Evolutionary conservation across 2,797 vertebrate genomes (phyloP).

Genomic region (Enoplosus armatus): DNA sequence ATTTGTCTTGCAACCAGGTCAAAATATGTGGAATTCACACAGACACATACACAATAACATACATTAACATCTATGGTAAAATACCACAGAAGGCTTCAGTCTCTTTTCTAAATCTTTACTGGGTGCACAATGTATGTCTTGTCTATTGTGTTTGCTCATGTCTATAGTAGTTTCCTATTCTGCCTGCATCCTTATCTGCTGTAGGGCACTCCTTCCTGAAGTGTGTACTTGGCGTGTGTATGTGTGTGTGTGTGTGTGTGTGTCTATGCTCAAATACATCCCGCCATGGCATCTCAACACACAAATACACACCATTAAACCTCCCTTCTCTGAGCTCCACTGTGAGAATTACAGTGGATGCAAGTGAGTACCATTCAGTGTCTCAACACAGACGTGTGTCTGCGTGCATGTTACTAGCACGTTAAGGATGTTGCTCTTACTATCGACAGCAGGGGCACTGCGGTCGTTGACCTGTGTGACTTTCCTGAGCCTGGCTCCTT

Average conservation of each 20-base stretch:
- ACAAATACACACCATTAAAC: background rate
- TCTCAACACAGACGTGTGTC: background rate
- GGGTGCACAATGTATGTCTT: background rate
- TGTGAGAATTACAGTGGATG: background rate
- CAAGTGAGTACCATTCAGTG: constrained; percentile 5
- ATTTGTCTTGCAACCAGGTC: background rate
- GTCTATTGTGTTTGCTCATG: constrained; percentile 3
- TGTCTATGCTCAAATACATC: constrained; percentile 28
- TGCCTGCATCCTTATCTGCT: constrained; percentile 62
- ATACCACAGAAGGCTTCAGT: background rate
- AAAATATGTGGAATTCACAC: background rate
- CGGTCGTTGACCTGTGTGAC: constrained; percentile 93
- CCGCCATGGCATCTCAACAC: background rate
- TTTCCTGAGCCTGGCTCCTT: constrained; percentile 91
- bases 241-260: constrained; percentile 8
- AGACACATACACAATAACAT: background rate
- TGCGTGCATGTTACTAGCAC: background rate
- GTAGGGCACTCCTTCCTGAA: constrained; percentile 68
- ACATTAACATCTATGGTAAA: background rate
- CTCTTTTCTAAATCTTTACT: background rate
- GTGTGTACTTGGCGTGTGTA: constrained; percentile 17
- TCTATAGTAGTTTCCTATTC: constrained; percentile 8
- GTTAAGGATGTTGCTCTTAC: constrained; percentile 82
- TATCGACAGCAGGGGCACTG: constrained; percentile 90
- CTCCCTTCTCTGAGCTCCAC: background rate